Conservation (phyloP, 2,113 vertebrate species). For the Drymodes brunneopygia region DNA sequence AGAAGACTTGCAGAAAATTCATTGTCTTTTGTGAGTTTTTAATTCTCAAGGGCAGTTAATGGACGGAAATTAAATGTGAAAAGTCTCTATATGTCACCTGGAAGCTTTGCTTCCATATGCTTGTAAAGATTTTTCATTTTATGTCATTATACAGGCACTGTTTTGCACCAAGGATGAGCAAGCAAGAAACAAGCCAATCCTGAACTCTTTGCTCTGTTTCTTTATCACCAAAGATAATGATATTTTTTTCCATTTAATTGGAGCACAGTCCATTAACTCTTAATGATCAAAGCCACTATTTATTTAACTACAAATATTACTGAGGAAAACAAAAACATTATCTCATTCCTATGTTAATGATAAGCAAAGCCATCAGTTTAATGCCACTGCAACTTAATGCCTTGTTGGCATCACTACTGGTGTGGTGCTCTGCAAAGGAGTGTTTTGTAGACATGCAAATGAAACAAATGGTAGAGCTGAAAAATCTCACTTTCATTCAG, state of each 20-base stretch:
- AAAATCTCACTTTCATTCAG: background rate
- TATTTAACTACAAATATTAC: background rate
- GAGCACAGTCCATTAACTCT: background rate
- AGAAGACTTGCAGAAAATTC: background rate
- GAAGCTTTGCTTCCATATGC: background rate
- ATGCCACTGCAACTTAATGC: background rate
- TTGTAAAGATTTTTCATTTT: background rate
- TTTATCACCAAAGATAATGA: background rate
- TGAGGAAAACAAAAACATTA: background rate
- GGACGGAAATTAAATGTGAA: background rate
- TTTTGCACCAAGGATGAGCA: background rate
- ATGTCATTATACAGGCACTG: background rate
- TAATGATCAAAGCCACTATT: background rate
- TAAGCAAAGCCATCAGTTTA: background rate
- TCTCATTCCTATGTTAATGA: background rate
- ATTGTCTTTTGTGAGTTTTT: background rate
- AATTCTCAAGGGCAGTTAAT: background rate
- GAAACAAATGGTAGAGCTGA: background rate
- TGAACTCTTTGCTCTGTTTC: background rate
- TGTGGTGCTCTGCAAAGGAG: background rate
- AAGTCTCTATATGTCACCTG: background rate
- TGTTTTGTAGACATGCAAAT: background rate
- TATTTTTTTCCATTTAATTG: background rate
- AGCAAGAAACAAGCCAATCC: background rate
- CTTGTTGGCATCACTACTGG: background rate